phyloP scores from a whole-genome alignment of 2,797 vertebrate genomes.

The Chaenodraco wilsoni region DNA sequence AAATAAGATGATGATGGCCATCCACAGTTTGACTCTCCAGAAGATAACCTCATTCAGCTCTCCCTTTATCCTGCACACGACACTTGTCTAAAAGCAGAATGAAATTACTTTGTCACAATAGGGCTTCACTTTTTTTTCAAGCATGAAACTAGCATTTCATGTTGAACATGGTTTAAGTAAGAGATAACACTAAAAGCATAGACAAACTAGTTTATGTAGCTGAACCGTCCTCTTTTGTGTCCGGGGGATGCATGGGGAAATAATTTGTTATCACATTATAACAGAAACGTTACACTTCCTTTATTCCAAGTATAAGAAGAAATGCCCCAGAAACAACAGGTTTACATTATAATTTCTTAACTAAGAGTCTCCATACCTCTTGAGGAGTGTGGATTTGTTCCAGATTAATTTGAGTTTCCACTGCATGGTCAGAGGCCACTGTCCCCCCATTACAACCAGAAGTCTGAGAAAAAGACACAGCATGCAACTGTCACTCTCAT shows the following conservation, averaged over 20 bases:
- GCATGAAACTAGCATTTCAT: not conserved
- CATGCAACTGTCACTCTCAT: conserved; percentile 5
- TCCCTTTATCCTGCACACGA: not conserved
- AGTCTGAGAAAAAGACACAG: conserved; percentile 36
- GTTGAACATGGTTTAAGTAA: not conserved
- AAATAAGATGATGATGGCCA: conserved; percentile 60
- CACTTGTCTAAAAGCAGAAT: conserved; percentile 16
- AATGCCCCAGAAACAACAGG: not conserved
- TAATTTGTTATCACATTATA: not conserved
- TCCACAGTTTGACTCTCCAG: conserved; percentile 66
- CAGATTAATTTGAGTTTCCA: not conserved
- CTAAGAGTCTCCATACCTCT: conserved; percentile 25
- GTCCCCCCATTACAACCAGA: conserved; percentile 15
- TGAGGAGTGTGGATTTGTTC: rapidly evolving
- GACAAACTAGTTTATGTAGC: not conserved
- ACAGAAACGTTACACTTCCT: conserved; percentile 32
- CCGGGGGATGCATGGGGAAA: not conserved
- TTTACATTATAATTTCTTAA: not conserved
- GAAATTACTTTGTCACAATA: not conserved
- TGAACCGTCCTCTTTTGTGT: not conserved
- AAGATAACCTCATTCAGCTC: conserved; percentile 49
- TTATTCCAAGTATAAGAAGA: not conserved
- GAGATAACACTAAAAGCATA: not conserved
- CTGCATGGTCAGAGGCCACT: rapidly evolving
- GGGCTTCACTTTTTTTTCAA: not conserved